phyloP scores from a whole-genome alignment of 2,113 vertebrate genomes.

The Rhabdomys dilectus region DNA sequence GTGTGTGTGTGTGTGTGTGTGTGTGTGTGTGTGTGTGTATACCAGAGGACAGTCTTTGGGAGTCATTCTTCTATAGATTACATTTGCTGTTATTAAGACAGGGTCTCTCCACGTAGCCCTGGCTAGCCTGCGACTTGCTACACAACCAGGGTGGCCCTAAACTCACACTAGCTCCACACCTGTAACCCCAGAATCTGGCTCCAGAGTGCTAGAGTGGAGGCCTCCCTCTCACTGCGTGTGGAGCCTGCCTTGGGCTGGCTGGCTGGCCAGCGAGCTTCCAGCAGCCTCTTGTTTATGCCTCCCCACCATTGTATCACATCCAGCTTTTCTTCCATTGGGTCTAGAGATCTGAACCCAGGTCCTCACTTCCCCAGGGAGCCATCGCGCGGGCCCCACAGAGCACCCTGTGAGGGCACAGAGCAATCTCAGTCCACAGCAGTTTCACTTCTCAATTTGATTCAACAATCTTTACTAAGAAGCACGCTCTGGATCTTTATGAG shows the following conservation, averaged over 20 bases:
- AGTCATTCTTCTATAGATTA: not conserved
- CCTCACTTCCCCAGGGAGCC: not conserved
- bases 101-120: not conserved
- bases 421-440: not conserved
- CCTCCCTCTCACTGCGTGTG: not conserved
- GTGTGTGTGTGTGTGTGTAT: not conserved
- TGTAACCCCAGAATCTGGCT: not conserved
- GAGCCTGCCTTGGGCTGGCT: not conserved
- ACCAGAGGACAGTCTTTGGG: not conserved
- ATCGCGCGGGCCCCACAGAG: not conserved
- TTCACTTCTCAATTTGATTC: not conserved
- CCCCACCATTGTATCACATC: not conserved
- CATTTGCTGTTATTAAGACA: not conserved
- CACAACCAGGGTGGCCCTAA: not conserved
- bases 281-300: not conserved
- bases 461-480: not conserved
- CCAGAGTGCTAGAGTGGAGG: not conserved
- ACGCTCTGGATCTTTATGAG: not conserved
- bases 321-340: not conserved
- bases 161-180: not conserved
- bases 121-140: not conserved
- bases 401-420: constrained; percentile 33
- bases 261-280: not conserved
- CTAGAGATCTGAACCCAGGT: not conserved
- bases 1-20: too few species aligned